phyloP scores from a whole-genome alignment of 2,797 vertebrate species.

The Amazona ochrocephala region DNA sequence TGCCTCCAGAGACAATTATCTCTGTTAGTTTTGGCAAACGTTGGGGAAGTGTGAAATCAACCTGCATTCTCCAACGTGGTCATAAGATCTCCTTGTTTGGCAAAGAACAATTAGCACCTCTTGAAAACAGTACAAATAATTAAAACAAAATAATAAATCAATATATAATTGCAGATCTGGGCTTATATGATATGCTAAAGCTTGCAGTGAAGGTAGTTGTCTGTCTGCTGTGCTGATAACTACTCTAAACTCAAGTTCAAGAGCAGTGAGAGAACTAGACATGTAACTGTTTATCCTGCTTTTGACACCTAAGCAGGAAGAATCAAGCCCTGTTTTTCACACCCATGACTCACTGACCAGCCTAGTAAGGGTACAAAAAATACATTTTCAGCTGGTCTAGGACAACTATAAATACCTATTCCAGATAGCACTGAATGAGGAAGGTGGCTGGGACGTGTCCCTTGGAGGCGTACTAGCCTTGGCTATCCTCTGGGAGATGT shows the following conservation, averaged over 20 bases:
- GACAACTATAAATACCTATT: neutral
- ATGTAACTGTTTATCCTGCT: neutral
- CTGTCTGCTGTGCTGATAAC: neutral
- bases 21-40: neutral
- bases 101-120: neutral
- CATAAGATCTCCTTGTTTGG: neutral
- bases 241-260: neutral
- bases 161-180: neutral
- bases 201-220: too few relatives aligned
- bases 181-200: neutral
- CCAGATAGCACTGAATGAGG: neutral
- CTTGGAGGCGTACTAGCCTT: fast-evolving
- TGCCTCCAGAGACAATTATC: neutral
- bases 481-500: neutral
- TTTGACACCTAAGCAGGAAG: neutral
- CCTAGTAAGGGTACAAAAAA: neutral
- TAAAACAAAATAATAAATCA: neutral
- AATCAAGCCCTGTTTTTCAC: neutral
- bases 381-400: neutral
- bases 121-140: neutral
- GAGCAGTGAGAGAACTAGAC: neutral
- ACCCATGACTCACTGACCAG: neutral
- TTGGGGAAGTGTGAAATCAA: neutral
- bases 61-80: fast-evolving
- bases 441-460: neutral